Base-by-base conservation (phyloP, 1,140 invertebrate species). In the Samia ricini region DNA sequence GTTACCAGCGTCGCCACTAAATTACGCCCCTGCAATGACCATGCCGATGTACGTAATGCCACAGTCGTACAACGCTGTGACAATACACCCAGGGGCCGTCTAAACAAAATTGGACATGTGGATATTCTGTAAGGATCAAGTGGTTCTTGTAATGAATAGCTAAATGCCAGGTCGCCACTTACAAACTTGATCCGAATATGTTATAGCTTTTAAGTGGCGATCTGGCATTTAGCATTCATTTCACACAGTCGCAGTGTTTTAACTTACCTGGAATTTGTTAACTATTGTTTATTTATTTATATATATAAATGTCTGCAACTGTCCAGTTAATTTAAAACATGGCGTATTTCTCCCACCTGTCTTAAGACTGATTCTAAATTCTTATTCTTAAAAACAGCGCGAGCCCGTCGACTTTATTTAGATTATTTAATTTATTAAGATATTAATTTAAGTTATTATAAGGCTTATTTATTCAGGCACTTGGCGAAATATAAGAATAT, bases 381-480 rank as follows among this genome's bases (percentile, higher is more conserved):
- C 64, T 74, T 71, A 74, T 15, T 15, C 10, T 42, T 8, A 12
- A 26, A 15, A 77, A 77, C 73, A 79, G 79, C 76, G 85, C 83
- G 85, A 87, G 79, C 84, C 84, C 87, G 87, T 89, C 87, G 87
- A 88, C 85, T 88, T 86, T 86, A 77, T 81, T 88, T 77, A 74
- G 60, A 72, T 61, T 72, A 73, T 60, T 70, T 84, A 83, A 87
- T 79, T 85, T 84, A 86, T 81, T 83, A 21, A 4, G 15, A 22
- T 52, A 50, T 80, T 78, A 80, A 70, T 69, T 68, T 80, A 82
- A 78, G 80, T 71, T 78, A 66, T 77, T 60, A 52, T 82, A 87
- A 88, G 79, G 65, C 51, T 79, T 89, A 88, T 89, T 89, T 89
- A 89, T 89, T 87, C 79, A 79, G 22, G 80, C 84, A 89, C 79